Percentiles rank a stretch among this genome's conserved stretches.
phyloP scores from a whole-genome alignment of 2,888 invertebrate species.

The Dasypolia templi region DNA sequence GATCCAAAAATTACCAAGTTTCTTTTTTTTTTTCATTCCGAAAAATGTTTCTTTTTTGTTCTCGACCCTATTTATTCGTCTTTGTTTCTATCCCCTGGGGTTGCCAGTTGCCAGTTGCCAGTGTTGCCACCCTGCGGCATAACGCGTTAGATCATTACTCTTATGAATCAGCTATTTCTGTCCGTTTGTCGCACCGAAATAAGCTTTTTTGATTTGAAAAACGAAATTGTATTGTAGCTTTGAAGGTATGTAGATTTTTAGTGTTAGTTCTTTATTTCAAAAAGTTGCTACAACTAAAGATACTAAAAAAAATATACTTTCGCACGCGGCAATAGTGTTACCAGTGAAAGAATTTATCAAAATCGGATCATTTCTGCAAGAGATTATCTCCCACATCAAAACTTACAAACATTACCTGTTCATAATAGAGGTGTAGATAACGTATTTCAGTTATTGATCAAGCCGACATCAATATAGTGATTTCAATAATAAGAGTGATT shows the following conservation, averaged over 20 bases:
- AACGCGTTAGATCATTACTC: conserved; percentile 71
- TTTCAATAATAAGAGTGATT: no score
- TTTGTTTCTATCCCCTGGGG: conserved; percentile 64
- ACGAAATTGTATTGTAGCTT: conserved; percentile 35
- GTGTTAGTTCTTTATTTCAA: neutral
- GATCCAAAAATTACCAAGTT: neutral
- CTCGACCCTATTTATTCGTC: conserved; percentile 34
- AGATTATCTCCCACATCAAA: no score
- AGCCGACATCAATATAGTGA: no score
- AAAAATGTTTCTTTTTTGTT: conserved; percentile 27
- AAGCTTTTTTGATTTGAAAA: conserved; percentile 41
- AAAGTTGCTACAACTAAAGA: no score
- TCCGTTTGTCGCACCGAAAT: conserved; percentile 58
- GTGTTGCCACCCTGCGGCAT: conserved; percentile 49
- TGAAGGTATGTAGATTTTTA: conserved; percentile 9
- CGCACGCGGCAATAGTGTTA: no score
- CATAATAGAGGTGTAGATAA: no score
- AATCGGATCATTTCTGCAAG: no score
- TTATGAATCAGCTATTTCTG: conserved; percentile 73
- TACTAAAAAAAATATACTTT: no score
- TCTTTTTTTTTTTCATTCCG: neutral
- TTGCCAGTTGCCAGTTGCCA: conserved; percentile 24
- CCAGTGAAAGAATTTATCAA: no score
- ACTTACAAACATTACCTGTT: no score
- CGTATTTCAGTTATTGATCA: no score